Conservation (phyloP, 2,888 invertebrate genomes). For the Drepanosiphum platanoidis region DNA sequence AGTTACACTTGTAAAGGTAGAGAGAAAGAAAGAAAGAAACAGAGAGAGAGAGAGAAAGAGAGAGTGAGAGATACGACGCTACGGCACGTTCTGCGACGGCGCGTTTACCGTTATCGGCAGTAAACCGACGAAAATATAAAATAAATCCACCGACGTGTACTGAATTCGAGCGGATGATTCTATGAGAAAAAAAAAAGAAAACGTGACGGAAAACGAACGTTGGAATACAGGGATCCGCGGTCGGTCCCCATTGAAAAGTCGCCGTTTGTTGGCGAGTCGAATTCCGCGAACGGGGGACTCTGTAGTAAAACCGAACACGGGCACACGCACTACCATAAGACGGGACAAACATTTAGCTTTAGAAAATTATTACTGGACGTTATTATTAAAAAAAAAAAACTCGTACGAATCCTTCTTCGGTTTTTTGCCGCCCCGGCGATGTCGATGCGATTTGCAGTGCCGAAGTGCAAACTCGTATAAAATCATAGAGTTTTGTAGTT, state of each 20-base stretch:
- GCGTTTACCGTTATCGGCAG: neutral
- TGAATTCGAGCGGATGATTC: conserved; percentile 2
- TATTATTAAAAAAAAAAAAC: too few species aligned
- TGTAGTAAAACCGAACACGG: neutral
- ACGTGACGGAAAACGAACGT: neutral
- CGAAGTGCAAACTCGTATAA: too few species aligned
- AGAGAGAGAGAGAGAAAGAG: neutral
- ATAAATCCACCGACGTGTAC: conserved; percentile 36
- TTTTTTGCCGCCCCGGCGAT: too few species aligned
- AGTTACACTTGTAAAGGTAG: conserved; percentile 17
- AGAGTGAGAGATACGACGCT: neutral
- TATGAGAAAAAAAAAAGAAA: too few species aligned
- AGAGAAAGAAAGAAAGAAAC: neutral
- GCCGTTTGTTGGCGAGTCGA: neutral
- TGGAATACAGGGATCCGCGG: conserved; percentile 5
- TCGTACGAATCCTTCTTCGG: too few species aligned
- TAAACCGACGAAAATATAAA: conserved; percentile 25
- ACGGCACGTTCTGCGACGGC: neutral
- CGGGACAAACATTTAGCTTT: too few species aligned
- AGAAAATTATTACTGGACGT: too few species aligned
- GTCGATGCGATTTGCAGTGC: too few species aligned
- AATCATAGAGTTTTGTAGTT: too few species aligned
- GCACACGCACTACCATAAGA: neutral
- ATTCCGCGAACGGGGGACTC: neutral
- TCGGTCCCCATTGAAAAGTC: neutral